These are phyloP conservation scores for Dinothrombium tinctorium DNA, from an alignment of 1,140 invertebrate species.

Conservation along the genomic window DNA sequence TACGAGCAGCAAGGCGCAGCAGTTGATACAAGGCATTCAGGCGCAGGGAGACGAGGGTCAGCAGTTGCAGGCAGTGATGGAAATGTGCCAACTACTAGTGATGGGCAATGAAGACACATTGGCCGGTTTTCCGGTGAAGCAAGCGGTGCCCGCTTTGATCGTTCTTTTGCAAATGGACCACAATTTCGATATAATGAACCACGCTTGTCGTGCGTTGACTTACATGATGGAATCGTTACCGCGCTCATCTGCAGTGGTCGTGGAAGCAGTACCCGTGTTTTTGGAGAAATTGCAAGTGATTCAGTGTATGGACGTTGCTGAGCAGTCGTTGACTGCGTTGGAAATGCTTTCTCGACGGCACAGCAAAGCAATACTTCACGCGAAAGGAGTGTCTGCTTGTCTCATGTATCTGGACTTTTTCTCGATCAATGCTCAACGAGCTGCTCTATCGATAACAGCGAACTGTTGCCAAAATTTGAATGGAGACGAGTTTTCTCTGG, in stretches of 20 bases:
- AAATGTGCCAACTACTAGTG: conserved; percentile 94
- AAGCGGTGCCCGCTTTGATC: conserved; percentile 83
- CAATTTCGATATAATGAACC: conserved; percentile 99
- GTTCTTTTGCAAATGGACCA: conserved; percentile 69
- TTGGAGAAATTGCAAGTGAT: conserved; percentile 87
- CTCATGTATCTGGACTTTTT: conserved; percentile 93
- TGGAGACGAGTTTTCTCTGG: conserved; percentile 73
- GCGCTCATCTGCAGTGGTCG: conserved; percentile 78
- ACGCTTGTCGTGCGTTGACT: conserved; percentile 86
- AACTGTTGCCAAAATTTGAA: conserved; percentile 89
- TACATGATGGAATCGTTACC: conserved; percentile 99
- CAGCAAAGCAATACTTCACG: conserved; percentile 83
- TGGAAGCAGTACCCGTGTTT: conserved; percentile 87
- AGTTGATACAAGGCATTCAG: conserved; percentile 73
- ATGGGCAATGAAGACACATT: conserved; percentile 99
- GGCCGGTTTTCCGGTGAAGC: conserved; percentile 88
- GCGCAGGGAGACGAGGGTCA: conserved; percentile 83
- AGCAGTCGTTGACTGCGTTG: conserved; percentile 81
- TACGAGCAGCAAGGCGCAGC: conserved; percentile 60
- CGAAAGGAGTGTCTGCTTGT: conserved; percentile 75
- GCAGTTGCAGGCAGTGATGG: conserved; percentile 85
- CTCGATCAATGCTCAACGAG: conserved; percentile 80
- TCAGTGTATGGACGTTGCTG: conserved; percentile 96
- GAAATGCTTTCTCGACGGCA: conserved; percentile 90
- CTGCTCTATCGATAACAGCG: conserved; percentile 77